Conservation (phyloP, 2,888 invertebrate genomes). For the Hyalella azteca region DNA sequence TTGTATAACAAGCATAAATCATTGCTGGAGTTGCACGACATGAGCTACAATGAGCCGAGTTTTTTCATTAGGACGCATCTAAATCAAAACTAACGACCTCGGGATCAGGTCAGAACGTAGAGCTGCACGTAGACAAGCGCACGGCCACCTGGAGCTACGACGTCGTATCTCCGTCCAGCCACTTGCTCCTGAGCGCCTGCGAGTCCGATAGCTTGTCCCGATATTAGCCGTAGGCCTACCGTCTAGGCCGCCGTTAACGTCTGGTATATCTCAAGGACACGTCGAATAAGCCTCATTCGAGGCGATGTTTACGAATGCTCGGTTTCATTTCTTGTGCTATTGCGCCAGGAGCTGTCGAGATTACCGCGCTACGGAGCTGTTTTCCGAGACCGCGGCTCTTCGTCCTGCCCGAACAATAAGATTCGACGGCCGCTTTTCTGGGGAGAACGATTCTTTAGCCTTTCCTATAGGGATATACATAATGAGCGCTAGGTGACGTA, state of each 20-base stretch:
- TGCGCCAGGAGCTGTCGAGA: conserved; percentile 17
- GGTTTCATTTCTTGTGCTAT: conserved; percentile 27
- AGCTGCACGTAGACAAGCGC: not conserved
- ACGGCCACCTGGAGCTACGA: not conserved
- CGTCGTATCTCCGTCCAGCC: not conserved
- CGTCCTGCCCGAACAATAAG: too few species aligned
- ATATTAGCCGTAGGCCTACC: not conserved
- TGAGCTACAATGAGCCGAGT: not conserved
- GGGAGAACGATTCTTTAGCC: too few species aligned
- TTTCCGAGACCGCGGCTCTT: not conserved
- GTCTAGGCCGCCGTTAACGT: conserved; percentile 6
- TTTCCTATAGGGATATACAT: too few species aligned
- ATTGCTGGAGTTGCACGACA: not conserved
- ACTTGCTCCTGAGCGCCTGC: not conserved
- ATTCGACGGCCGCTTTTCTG: too few species aligned
- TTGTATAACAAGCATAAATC: not conserved
- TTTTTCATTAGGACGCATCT: conserved; percentile 22
- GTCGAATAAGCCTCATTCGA: conserved; percentile 36
- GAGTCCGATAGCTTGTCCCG: not conserved
- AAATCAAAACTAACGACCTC: conserved; percentile 4
- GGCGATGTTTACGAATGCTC: conserved; percentile 36
- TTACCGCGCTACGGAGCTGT: conserved; percentile 14
- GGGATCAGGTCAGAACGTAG: not conserved
- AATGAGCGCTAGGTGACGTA: not conserved
- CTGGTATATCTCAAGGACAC: conserved; percentile 8